Evolutionary conservation across 2,888 invertebrate species (phyloP).

Genomic region (Pseudeuparius sepicola): DNA sequence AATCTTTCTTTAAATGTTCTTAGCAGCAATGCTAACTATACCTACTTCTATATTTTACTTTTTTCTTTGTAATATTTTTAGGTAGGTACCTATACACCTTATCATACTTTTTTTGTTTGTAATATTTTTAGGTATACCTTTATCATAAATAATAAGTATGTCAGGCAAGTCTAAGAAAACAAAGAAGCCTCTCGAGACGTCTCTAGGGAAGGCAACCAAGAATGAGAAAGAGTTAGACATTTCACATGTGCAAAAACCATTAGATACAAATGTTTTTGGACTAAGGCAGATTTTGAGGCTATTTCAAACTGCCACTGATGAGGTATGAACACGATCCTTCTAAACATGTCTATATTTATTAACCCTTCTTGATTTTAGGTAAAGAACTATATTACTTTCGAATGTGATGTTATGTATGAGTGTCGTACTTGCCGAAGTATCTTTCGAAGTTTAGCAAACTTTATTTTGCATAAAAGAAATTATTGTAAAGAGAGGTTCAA

Average conservation of each 20-base stretch:
- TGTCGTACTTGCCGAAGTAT: conserved; percentile 79
- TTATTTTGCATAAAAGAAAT: conserved; percentile 78
- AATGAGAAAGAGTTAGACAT: conserved; percentile 32
- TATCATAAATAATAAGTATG: conserved; percentile 17
- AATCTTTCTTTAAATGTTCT: too few species aligned
- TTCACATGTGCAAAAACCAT: conserved; percentile 48
- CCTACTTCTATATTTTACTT: too few species aligned
- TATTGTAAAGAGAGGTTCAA: conserved; percentile 58
- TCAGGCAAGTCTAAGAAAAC: conserved; percentile 25
- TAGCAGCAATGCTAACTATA: too few species aligned
- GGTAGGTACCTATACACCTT: too few species aligned
- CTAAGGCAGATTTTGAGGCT: conserved; percentile 61
- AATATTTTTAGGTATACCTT: conserved; percentile 1
- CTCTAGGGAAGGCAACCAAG: conserved; percentile 31
- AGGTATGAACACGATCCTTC: conserved; percentile 41
- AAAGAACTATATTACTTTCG: conserved; percentile 61
- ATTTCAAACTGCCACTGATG: conserved; percentile 64
- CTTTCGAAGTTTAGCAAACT: conserved; percentile 79
- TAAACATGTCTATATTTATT: background rate
- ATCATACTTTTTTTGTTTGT: too few species aligned
- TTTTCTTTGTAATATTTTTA: too few species aligned
- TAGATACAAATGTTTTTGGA: conserved; percentile 57
- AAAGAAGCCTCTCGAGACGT: conserved; percentile 31
- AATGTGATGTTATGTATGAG: conserved; percentile 84
- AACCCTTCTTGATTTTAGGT: conserved; percentile 50